A percentile compares a stretch with the other conserved stretches of the same genome.
These are phyloP conservation scores for Pedetes capensis DNA, from an alignment of 2,113 vertebrate species.

Conservation along the genomic window DNA sequence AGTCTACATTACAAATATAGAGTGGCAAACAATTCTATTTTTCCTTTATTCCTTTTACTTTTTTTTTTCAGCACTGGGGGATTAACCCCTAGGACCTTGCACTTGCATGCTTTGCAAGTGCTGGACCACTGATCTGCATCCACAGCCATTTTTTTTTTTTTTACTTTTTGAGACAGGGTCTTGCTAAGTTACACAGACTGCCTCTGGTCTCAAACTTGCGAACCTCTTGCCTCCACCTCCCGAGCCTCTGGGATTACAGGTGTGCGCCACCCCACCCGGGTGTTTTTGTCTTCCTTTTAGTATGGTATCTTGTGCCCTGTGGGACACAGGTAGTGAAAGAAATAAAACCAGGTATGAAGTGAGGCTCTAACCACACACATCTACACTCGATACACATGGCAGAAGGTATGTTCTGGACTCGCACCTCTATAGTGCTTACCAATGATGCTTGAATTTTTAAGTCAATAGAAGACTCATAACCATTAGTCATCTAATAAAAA, in stretches of 20 bases:
- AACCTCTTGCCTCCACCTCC: too few species aligned
- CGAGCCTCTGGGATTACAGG: too few species aligned
- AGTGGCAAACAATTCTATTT: neutral
- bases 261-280: too few species aligned
- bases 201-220: too few species aligned
- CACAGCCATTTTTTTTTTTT: too few species aligned
- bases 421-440: neutral
- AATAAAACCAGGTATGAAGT: neutral
- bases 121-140: too few species aligned
- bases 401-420: neutral
- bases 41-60: neutral
- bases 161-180: too few species aligned
- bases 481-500: neutral
- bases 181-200: too few species aligned
- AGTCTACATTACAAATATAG: neutral
- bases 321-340: neutral
- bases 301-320: rapidly evolving
- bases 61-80: too few species aligned
- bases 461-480: neutral
- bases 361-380: neutral
- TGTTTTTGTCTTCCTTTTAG: neutral
- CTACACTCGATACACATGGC: neutral
- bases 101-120: too few species aligned
- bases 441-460: neutral
- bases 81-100: too few species aligned